Conservation (phyloP, 2,797 vertebrate genomes). For the Morelia viridis region DNA sequence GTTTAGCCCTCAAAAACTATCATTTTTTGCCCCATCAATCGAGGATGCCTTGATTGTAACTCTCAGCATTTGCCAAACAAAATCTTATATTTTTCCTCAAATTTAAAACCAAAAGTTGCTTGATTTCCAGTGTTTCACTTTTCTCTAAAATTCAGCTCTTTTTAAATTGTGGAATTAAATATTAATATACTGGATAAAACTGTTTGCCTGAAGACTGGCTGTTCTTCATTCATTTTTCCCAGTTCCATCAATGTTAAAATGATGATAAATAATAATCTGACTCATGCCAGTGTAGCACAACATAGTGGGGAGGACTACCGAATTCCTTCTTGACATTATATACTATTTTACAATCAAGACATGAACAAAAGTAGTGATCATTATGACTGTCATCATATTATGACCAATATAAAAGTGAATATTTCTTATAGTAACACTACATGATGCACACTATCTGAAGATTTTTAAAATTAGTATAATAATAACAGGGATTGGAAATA, state of each 20-base stretch:
- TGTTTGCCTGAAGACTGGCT: conserved; percentile 21
- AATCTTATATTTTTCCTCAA: background rate
- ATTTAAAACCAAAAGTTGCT: background rate
- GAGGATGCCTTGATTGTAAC: background rate
- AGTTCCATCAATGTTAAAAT: background rate
- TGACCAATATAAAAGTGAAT: conserved; percentile 9
- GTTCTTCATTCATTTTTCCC: background rate
- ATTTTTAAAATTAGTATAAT: background rate
- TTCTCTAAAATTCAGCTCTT: background rate
- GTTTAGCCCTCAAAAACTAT: background rate
- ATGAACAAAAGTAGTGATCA: background rate
- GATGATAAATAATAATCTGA: conserved; percentile 18
- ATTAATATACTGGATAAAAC: background rate
- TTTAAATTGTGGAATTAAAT: background rate
- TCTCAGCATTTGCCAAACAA: background rate
- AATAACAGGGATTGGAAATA: background rate
- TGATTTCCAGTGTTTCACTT: conserved; percentile 1
- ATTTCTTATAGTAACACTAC: conserved; percentile 6
- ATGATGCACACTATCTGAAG: conserved; percentile 11
- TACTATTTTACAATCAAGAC: background rate
- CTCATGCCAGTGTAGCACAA: conserved; percentile 18
- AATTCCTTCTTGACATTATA: conserved; percentile 16
- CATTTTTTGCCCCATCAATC: background rate
- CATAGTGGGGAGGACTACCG: background rate
- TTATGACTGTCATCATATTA: conserved; percentile 14